These are phyloP conservation scores for Tipula lateralis DNA, from an alignment of 2,888 invertebrate genomes.

Conservation along the genomic window DNA sequence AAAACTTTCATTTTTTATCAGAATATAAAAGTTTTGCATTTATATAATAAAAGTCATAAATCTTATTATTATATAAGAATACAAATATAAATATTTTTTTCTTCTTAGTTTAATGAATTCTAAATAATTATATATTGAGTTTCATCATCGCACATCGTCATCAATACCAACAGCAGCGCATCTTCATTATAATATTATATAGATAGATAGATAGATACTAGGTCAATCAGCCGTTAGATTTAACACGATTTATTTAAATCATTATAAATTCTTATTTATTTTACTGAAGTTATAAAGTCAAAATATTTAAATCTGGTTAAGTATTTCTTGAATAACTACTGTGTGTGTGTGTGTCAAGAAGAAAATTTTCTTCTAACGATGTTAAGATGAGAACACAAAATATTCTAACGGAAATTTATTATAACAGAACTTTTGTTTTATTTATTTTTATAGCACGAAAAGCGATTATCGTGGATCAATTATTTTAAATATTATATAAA, in stretches of 20 bases:
- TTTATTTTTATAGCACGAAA: neutral
- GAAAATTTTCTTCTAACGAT: neutral
- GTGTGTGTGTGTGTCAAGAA: neutral
- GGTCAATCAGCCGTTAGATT: neutral
- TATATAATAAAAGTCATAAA: slow-evolving; percentile 11
- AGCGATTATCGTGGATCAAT: neutral
- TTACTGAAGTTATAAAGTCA: neutral
- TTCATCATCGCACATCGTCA: neutral
- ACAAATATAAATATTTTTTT: neutral
- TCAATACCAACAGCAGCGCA: neutral
- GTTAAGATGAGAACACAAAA: neutral
- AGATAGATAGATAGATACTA: too few species aligned
- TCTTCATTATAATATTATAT: too few species aligned
- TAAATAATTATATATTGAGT: neutral
- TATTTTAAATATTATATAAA: neutral
- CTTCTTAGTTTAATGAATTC: neutral
- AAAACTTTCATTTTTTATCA: slow-evolving; percentile 15
- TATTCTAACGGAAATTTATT: slow-evolving; percentile 19
- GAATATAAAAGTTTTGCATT: neutral
- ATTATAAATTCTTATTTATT: neutral
- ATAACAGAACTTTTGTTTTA: neutral
- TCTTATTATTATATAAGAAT: neutral
- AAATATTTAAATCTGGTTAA: neutral
- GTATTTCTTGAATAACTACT: neutral
- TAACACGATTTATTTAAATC: neutral